phyloP scores from a whole-genome alignment of 1,140 invertebrate genomes.

The Cotesia vestalis region DNA sequence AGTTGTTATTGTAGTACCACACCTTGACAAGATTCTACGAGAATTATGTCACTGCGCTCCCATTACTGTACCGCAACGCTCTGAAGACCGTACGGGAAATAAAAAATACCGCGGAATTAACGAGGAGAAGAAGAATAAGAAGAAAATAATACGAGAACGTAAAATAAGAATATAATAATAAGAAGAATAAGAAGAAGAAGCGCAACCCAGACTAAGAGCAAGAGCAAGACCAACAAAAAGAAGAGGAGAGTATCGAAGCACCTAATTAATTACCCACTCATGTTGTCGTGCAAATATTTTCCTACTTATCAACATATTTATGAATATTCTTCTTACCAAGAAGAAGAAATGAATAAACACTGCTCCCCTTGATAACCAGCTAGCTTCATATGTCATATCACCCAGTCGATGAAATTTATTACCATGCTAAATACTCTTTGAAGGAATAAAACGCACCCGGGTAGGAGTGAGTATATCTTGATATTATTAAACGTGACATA shows the following conservation, averaged over 20 bases:
- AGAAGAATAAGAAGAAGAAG: neutral
- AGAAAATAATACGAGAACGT: too few relatives aligned
- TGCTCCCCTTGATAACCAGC: neutral
- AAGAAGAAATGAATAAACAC: neutral
- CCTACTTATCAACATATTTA: slow-evolving; percentile 35
- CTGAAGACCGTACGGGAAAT: too few relatives aligned
- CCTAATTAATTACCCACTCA: slow-evolving; percentile 48
- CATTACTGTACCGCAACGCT: slow-evolving; percentile 1
- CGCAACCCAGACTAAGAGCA: neutral
- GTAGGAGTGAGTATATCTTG: too few relatives aligned
- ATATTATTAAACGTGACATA: slow-evolving; percentile 33
- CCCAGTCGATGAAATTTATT: neutral
- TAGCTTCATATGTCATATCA: too few relatives aligned
- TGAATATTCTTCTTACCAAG: slow-evolving; percentile 9
- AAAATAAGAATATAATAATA: neutral
- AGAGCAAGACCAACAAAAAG: neutral
- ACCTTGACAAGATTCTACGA: slow-evolving; percentile 13
- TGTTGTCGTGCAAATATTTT: slow-evolving; percentile 28
- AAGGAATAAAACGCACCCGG: too few relatives aligned
- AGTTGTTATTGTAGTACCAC: slow-evolving; percentile 11
- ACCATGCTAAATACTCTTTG: too few relatives aligned
- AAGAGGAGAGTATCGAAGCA: slow-evolving; percentile 17
- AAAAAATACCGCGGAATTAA: too few relatives aligned
- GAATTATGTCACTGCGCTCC: slow-evolving; percentile 14
- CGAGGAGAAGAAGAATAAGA: neutral